Evolutionary conservation across 2,113 vertebrate species (phyloP), one percentile per base, ranked within the genome.

Genomic region (Chaenocephalus aceratus): DNA sequence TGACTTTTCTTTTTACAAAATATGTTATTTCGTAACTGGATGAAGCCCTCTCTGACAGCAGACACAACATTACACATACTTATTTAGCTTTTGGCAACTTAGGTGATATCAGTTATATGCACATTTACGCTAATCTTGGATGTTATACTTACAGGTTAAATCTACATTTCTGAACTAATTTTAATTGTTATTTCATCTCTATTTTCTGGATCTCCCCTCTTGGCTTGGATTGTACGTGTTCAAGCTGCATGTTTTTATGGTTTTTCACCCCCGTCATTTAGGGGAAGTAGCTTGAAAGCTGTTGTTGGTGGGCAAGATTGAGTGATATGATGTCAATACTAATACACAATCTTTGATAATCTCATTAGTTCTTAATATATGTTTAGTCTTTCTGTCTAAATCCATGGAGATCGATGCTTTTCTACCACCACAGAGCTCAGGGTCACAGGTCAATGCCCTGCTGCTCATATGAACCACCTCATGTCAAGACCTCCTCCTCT

Each of bases 261-360:
- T 30, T 60, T 44, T 64, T 10, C 21, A 34, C 45, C 5, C 16
- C 10, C 34, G 9, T 73, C 1, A 6, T 2, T 63, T 72, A 63
- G 70, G 65, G 69, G 82, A 84, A 77, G 77, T 78, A 65, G 3
- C 51, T 71, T 48, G 26, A 59, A 23, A 10, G 18, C 45, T 53
- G 1, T 3, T 16, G 36, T 1, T 61, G 3, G 16, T 34, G 45
- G 21, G 30, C 8, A 26, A 9, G 8, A 41, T 56, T 16, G 21
- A 9, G 1, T 1, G 21, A 41, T 12, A 18, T 48, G 9, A 46
- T 21, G 6, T 46, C 16, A 36, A 9, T 16, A 41, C 36, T 36
- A 2, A 21, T 30, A 9, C 0, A 45, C 7, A n/a, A 10, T 21
- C 5, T 11, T 11, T 41, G 10, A 44, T 6, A 56, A 3, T 10